Evolutionary conservation across 2,888 invertebrate species (phyloP).

Genomic region (Eledona agricola): DNA sequence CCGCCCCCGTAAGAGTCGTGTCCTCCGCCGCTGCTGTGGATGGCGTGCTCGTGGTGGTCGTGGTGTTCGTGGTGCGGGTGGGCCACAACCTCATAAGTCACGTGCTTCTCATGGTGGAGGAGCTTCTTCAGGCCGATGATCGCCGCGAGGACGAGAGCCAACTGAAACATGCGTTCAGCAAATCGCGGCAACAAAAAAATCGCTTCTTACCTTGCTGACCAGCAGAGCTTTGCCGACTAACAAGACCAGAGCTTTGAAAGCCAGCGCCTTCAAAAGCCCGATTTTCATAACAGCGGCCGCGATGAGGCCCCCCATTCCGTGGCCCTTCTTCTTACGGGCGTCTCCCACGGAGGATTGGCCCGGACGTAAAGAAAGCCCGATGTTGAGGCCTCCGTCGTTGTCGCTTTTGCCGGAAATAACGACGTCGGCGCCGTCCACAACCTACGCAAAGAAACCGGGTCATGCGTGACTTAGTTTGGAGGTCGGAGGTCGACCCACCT

Average conservation of each 20-base stretch:
- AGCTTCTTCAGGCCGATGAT: constrained; percentile 86
- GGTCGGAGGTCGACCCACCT: constrained; percentile 55
- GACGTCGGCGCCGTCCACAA: constrained; percentile 81
- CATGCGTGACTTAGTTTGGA: constrained; percentile 4
- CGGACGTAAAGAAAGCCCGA: constrained; percentile 72
- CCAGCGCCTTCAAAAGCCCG: constrained; percentile 80
- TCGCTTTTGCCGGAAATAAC: constrained; percentile 75
- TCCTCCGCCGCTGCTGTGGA: constrained; percentile 56
- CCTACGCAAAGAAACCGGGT: constrained; percentile 48
- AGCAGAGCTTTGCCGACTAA: constrained; percentile 87
- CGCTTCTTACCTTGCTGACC: constrained; percentile 72
- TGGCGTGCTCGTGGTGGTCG: constrained; percentile 63
- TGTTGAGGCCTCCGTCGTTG: constrained; percentile 73
- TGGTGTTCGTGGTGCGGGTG: constrained; percentile 73
- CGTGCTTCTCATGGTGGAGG: constrained; percentile 77
- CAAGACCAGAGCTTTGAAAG: constrained; percentile 82
- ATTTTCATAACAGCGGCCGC: constrained; percentile 83
- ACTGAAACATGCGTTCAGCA: constrained; percentile 59
- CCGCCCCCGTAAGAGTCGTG: constrained; percentile 58
- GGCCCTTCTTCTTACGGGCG: constrained; percentile 64
- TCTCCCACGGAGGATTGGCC: constrained; percentile 53
- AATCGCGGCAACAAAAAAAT: too few species aligned
- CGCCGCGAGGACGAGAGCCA: constrained; percentile 80
- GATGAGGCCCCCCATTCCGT: constrained; percentile 72
- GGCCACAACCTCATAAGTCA: constrained; percentile 80